Base-by-base conservation (phyloP, 2,113 vertebrate genomes). In the Arvicanthis niloticus region DNA sequence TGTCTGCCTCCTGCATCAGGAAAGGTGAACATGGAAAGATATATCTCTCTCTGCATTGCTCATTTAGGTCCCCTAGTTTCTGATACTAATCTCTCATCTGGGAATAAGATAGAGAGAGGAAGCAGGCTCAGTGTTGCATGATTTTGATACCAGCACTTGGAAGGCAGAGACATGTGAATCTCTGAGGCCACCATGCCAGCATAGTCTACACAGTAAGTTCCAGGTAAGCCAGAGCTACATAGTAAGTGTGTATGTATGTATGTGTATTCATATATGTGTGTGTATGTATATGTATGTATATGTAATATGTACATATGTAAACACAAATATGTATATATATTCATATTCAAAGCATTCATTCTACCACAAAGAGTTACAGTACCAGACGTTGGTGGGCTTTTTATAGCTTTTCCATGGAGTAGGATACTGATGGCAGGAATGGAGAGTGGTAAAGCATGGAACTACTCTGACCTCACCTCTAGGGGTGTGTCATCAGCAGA, bases 391-490 rank as follows among this genome's bases (percentile, higher is more conserved):
- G 9, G 37, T 56, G 68, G 13, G 13, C 68, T 56, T 75, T 84
- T 45, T 68, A 96, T 88, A 91, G 58, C 42, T 84, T 78, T 84
- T 91, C 60, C 86, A 81, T 65, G 84, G 31, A 93, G 15, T 42
- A 58, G 26, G 62, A 56, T 45, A 37, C 29, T 56, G 12, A 17
- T 77, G 51, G 67, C 24, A 21, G 9, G 11, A 12, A 65, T 1
- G 3, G 15, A 7, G 2, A 68, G 29, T 51, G 29, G 40, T 3
- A 31, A 15, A 2, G 13, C 5, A 9, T 16, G 17, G 56, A 48
- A 9, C 21, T 45, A 48, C 26, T 87, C 48, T 13, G 51, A 19
- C 65, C 48, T 6, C 60, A 93, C 48, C 29, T 16, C 42, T 45
- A 5, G 29, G 73, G 42, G 53, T n/a, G 16, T 58, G 37, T 34